phyloP scores from a whole-genome alignment of 2,113 vertebrate species.

The Ciconia boyciana region DNA sequence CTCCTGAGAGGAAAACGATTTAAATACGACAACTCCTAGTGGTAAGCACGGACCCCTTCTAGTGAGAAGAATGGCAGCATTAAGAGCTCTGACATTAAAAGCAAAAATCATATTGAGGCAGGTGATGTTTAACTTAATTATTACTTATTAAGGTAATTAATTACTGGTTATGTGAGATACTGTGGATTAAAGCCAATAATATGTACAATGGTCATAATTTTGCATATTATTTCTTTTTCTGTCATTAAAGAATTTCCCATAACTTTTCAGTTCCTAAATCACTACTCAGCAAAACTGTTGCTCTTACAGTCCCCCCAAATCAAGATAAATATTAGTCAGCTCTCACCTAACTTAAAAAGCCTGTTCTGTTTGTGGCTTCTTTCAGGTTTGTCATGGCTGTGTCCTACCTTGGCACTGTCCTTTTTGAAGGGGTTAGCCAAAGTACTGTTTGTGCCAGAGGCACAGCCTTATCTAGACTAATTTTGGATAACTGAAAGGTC shows the following conservation, averaged over 20 bases:
- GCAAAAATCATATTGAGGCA: background rate
- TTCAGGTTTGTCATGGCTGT: background rate
- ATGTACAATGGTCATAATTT: background rate
- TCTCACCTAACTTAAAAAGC: background rate
- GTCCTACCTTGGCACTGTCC: background rate
- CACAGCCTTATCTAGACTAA: background rate
- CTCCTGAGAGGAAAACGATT: background rate
- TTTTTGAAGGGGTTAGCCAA: background rate
- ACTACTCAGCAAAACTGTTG: background rate
- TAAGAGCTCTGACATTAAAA: background rate
- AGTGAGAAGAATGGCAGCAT: background rate
- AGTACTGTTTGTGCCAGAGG: slow-evolving; percentile 6
- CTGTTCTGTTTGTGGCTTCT: background rate
- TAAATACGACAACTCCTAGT: background rate
- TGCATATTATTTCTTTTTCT: background rate
- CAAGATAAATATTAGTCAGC: background rate
- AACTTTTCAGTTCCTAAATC: background rate
- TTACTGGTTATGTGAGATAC: background rate
- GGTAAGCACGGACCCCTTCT: background rate
- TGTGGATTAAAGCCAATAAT: background rate
- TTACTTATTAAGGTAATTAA: background rate
- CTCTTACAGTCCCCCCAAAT: background rate
- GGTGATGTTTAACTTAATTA: background rate
- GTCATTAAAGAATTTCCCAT: background rate
- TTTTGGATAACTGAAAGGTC: slow-evolving; percentile 47